phyloP scores from a whole-genome alignment of 2,888 invertebrate genomes.

The Dryocosmus kuriphilus region DNA sequence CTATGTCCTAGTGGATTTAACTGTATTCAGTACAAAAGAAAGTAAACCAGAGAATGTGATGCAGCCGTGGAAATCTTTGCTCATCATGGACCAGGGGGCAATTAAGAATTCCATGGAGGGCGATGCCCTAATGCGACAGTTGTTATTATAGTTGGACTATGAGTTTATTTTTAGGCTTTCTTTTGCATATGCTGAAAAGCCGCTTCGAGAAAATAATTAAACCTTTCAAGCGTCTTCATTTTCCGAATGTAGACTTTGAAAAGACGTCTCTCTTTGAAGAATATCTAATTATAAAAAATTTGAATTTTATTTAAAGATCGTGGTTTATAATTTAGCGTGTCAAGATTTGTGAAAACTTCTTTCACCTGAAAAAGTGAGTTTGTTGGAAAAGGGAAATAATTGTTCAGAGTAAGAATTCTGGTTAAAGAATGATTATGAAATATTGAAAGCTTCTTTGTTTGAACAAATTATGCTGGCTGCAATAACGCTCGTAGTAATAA shows the following conservation, averaged over 20 bases:
- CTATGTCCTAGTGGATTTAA: conserved; percentile 5
- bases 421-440: no score
- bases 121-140: conserved; percentile 31
- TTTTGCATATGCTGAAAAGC: conserved; percentile 29
- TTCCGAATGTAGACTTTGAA: conserved; percentile 1
- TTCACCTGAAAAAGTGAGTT: no score
- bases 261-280: not conserved
- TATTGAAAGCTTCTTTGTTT: not conserved
- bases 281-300: not conserved
- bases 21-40: conserved; percentile 17
- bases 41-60: conserved; percentile 1
- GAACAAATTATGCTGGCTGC: not conserved
- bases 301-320: not conserved
- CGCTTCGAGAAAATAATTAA: conserved; percentile 38
- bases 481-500: not conserved
- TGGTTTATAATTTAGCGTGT: no score
- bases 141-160: conserved; percentile 40
- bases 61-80: conserved; percentile 8
- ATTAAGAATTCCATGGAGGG: conserved; percentile 33
- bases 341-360: no score
- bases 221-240: conserved; percentile 24
- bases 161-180: conserved; percentile 25
- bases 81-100: conserved; percentile 29
- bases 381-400: no score
- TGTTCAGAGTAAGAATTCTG: no score